Percentiles rank a stretch among this genome's conserved stretches.
Conservation (phyloP, 2,888 invertebrate genomes). For the Strigamia maritima region DNA sequence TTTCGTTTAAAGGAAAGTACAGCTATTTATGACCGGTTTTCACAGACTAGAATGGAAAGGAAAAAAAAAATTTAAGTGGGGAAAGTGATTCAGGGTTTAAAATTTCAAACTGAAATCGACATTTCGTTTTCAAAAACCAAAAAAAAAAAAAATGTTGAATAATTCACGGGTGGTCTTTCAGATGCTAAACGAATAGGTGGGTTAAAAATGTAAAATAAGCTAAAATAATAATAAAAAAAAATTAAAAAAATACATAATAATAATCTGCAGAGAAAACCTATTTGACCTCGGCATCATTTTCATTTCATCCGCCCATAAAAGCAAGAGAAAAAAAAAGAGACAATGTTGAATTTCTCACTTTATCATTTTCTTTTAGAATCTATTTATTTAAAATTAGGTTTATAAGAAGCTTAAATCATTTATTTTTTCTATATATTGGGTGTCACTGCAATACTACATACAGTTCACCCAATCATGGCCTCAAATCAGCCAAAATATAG, state of each 20-base stretch:
- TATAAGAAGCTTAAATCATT: too few species aligned
- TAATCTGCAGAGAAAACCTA: background rate
- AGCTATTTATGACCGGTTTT: background rate
- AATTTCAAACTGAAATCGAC: background rate
- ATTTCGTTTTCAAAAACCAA: background rate
- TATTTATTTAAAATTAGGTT: too few species aligned
- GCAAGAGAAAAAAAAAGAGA: background rate
- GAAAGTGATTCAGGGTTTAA: background rate
- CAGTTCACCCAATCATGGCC: too few species aligned
- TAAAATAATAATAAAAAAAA: background rate
- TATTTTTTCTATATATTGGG: too few species aligned
- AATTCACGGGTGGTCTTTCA: background rate
- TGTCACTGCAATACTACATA: too few species aligned
- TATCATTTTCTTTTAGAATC: too few species aligned
- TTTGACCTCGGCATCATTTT: conserved; percentile 4
- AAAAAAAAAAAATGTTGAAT: background rate
- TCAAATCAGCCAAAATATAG: too few species aligned
- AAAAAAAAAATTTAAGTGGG: background rate
- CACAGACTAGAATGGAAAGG: background rate
- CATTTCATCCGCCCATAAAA: background rate
- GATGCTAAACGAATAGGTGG: background rate
- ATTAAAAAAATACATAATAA: background rate
- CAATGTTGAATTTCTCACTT: background rate
- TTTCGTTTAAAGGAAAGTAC: background rate
- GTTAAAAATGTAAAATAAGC: background rate